Conservation (phyloP, 1,140 invertebrate genomes). For the Trichomalopsis sarcophagae region DNA sequence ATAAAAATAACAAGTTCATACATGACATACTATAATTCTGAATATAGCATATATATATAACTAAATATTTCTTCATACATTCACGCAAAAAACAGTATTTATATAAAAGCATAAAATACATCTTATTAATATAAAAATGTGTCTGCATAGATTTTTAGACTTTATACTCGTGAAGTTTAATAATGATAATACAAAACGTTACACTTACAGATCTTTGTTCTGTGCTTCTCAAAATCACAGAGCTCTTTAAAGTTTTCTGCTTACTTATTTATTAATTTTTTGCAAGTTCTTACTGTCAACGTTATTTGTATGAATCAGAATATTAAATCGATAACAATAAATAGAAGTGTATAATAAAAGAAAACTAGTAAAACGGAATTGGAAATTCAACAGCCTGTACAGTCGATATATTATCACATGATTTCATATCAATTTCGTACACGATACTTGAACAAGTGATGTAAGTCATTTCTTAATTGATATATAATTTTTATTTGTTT, state of each 20-base stretch:
- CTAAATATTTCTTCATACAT: constrained; percentile 18
- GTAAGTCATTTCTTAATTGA: not conserved
- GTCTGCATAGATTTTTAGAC: not conserved
- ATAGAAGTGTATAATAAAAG: constrained; percentile 58
- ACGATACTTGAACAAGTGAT: constrained; percentile 34
- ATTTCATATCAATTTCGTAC: constrained; percentile 50
- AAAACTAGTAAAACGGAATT: constrained; percentile 50
- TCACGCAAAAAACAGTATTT: constrained; percentile 37
- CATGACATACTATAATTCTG: constrained; percentile 26
- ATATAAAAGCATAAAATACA: constrained; percentile 47
- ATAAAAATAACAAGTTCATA: constrained; percentile 10
- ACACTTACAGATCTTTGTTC: constrained; percentile 21
- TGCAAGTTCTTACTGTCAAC: constrained; percentile 34
- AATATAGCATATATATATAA: constrained; percentile 22
- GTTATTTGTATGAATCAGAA: constrained; percentile 37
- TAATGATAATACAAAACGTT: constrained; percentile 35
- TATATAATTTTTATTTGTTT: not conserved
- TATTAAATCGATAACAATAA: constrained; percentile 55
- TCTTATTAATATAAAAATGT: constrained; percentile 29
- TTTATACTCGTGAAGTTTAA: constrained; percentile 16
- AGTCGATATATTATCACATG: constrained; percentile 58
- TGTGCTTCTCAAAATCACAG: constrained; percentile 2
- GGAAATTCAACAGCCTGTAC: constrained; percentile 54
- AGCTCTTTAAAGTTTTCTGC: not conserved
- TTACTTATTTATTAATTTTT: constrained; percentile 12